Base-by-base conservation (phyloP, 2,888 invertebrate genomes). In the Agrochola macilenta region DNA sequence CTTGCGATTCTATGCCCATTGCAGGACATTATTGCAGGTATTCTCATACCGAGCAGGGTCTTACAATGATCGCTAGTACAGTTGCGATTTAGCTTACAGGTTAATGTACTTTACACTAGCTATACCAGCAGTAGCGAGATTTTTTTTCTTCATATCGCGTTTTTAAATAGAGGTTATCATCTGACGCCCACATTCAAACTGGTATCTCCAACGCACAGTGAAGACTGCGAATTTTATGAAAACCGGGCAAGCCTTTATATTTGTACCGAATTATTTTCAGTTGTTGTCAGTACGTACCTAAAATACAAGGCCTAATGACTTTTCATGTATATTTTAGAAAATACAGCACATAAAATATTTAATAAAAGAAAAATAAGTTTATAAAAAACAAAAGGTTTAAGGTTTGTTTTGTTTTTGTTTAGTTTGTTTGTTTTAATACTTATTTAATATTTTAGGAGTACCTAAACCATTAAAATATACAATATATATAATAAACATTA, bases 181-280 rank as follows among this genome's bases (percentile, higher is more conserved):
- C 46, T 12, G n/a, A 35, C n/a, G 30, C 17, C 8, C n/a, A 35
- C 49, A 64, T 30, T 76, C 11, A 43, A 60, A 52, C 35, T 23
- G 8, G n/a, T n/a, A 30, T 66, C 20, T 60, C n/a, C 12, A 49
- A n/a, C 52, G n/a, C 17, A 78, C 23, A 58, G 63, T 17, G 17
- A 30, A 30, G 26, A 23, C 23, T 49, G 43, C 52, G 20, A 46
- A 12, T 49, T 77, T 63, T 57, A 30, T 49, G 26, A 64, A 12
- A 43, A n/a, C 26, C 17, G 20, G 46, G 30, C 14, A 61, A 64
- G 17, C 20, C 26, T 79, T 52, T 43, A 52, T 69, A 52, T 69
- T 61, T 79, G 12, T 43, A 14, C 61, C 1, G 0, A 69, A 54
- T 11, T 70, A 54, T 46, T 14, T 43, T 26, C 11, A 61, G 57